Evolutionary conservation across 2,888 invertebrate species (phyloP).

Genomic region (Pterostichus madidus): DNA sequence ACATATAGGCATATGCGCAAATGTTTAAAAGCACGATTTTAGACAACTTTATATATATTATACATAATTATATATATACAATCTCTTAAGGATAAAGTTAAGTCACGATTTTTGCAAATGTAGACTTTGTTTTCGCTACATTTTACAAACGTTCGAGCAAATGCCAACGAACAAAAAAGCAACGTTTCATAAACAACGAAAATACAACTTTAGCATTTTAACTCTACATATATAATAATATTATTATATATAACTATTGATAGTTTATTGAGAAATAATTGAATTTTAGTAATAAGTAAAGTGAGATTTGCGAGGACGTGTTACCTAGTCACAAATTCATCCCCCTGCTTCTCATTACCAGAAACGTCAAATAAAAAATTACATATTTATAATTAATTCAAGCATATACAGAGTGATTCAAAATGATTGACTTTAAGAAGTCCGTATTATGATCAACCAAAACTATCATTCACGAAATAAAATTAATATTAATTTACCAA

Average conservation of each 20-base stretch:
- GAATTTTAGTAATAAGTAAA: conserved; percentile 45
- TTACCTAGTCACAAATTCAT: conserved; percentile 58
- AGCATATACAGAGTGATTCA: no score
- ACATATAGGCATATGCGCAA: conserved; percentile 63
- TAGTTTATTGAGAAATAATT: conserved; percentile 58
- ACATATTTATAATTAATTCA: background rate
- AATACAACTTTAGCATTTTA: conserved; percentile 70
- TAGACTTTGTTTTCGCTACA: conserved; percentile 69
- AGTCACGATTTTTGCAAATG: conserved; percentile 67
- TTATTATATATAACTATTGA: conserved; percentile 29
- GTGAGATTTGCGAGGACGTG: conserved; percentile 38
- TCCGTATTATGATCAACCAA: no score
- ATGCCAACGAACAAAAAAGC: conserved; percentile 75
- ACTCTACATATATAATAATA: conserved; percentile 53
- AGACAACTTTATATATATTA: conserved; percentile 65
- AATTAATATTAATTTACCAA: no score
- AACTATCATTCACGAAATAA: no score
- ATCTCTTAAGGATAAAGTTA: conserved; percentile 56
- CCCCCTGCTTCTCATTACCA: conserved; percentile 23
- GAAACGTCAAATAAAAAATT: background rate
- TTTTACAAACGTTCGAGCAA: conserved; percentile 72
- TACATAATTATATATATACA: conserved; percentile 65
- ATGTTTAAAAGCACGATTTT: conserved; percentile 64
- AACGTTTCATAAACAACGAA: conserved; percentile 78
- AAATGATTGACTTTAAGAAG: no score